Base-by-base conservation (phyloP, 2,888 invertebrate genomes). In the Apomyelois bistriatella region DNA sequence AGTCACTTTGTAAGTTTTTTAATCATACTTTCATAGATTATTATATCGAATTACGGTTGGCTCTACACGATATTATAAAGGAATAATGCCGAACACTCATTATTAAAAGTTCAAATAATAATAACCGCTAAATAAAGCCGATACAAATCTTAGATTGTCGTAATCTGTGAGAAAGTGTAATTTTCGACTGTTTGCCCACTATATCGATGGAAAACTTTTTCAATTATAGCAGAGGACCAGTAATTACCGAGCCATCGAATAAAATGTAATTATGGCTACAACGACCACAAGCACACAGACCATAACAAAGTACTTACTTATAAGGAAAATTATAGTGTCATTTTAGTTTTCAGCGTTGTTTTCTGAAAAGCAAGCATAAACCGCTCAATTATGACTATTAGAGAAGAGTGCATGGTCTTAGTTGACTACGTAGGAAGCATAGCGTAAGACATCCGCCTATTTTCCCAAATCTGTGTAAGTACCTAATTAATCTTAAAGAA, bases 91-190 rank as follows among this genome's bases (percentile, higher is more conserved):
- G 48, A 48, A 43, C 62, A 71, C 63, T 73, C 70, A 74, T 82
- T 82, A 85, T 85, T 83, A 83, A 85, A 87, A 88, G 79, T 88
- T 86, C 72, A 82, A 82, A 83, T 76, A 75, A 74, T 82, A 81
- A 83, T 80, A 82, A 80, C 80, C 62, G 74, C 75, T 77, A 75
- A 79, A 78, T 79, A 76, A 75, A 75, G 63, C 70, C 73, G 88
- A 89, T 89, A 85, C 56, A 66, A 74, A 83, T 85, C 82, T 76
- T 60, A 63, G 64, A 63, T 72, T 64, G 74, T 66, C 68, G 74
- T 76, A 82, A 82, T 79, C 76, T 77, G 70, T 72, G 79, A 76
- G 75, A 74, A 79, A 76, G 69, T 68, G 74, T 85, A 85, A 87
- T 86, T 87, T 87, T 74, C 72, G 74, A 71, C 74, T 71, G 72